Evolutionary conservation across 2,113 vertebrate species (phyloP), one percentile per base, ranked within the genome.

Genomic region (Chloroceryle aenea): DNA sequence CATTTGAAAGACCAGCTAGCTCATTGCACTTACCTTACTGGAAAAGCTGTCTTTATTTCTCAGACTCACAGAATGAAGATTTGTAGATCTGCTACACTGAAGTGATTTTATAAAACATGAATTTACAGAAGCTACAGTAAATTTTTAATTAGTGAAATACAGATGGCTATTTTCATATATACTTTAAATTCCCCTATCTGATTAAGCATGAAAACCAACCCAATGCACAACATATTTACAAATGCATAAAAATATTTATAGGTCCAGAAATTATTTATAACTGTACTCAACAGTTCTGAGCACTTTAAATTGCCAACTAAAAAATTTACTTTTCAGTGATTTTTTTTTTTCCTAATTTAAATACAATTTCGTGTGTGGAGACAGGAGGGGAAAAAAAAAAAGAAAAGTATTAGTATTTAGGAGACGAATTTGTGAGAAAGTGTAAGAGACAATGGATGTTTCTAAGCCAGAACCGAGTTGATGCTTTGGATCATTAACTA

Each of bases 401-500:
- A n/a, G n/a, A 67, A 87, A 73, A 56, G 20, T 48, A 55, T 36
- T 48, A 50, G n/a, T 27, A 48, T 50, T 48, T 48, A 27, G n/a
- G 23, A 50, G 52, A 42, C 74, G 52, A 89, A 93, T 77, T 32
- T 48, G 56, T 84, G 56, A 32, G 58, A 69, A n/a, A 72, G 53
- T 20, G 12, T 3, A 6, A 64, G 68, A 91, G 85, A 96, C 87
- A 93, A 95, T 72, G 75, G 87, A 25, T 67, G 72, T 63, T 80
- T n/a, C 26, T 85, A 72, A 88, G 93, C 78, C 91, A 96, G 85
- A 75, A 93, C 27, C 4, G 21, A 85, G 85, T 29, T 80, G 90
- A 67, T 69, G 87, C 7, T 91, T 73, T 80, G 88, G 92, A 83
- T 87, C 93, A 63, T 84, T 82, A 96, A 71, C 85, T 58, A 52